Evolutionary conservation across 2,797 vertebrate species (phyloP), one percentile per base, ranked within the genome.

Genomic region (Pseudochaenichthys georgianus): DNA sequence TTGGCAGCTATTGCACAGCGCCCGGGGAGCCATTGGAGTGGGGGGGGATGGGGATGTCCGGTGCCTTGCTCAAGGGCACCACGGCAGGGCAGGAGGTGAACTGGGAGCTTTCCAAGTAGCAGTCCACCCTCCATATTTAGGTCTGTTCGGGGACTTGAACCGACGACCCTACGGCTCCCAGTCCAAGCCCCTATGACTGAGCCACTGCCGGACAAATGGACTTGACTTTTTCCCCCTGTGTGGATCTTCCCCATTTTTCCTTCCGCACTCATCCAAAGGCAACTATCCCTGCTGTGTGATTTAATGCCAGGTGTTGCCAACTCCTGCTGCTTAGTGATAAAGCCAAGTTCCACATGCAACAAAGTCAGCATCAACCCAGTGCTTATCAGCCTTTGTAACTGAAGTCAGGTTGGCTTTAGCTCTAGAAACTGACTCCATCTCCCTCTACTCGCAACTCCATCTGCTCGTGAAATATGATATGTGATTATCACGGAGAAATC

Each of bases 221-320:
- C 50, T 13, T 52, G 13, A 54, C 23, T 54, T 16, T 15, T 54
- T 4, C 23, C 8, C 52, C 28, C 13, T 10, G 53, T 55, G 53
- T 16, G 10, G 2, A 3, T 55, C 31, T 34, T 54, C 8, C 31
- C 15, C 23, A 28, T 28, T 28, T 28, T 28, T 28, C 28, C 28
- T 28, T 28, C 28, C 5, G 28, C 28, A 28, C 28, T 28, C 28
- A 28, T 5, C 28, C 28, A 28, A 28, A 28, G 23, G 23, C 23
- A 31, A 17, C 42, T 58, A 52, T 34, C 66, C 16, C 48, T 16
- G 12, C 9, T 45, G 41, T 46, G 45, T 48, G 10, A 66, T 46
- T n/a, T 34, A 60, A 48, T 54, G 13, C 16, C 16, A 55, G 28
- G 41, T 34, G 34, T 4, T 62, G 74, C 64, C 71, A 71, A 46